Evolutionary conservation across 2,113 vertebrate genomes (phyloP).

Genomic region (Callorhinus ursinus): DNA sequence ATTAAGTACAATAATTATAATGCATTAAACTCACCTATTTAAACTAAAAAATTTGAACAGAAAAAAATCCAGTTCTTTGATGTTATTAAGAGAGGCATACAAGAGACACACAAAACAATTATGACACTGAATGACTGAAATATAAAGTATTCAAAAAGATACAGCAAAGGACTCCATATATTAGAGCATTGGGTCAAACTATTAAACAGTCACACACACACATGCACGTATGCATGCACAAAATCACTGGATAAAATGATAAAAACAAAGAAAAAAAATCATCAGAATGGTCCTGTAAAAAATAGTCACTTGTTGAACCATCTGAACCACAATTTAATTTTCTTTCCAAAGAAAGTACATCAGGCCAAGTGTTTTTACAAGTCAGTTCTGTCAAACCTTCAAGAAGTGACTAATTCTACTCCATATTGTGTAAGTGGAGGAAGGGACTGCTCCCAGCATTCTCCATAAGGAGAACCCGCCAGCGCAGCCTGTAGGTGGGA

Average conservation of each 20-base stretch:
- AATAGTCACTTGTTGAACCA: not conserved
- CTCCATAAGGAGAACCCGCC: not conserved
- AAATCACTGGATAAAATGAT: not conserved
- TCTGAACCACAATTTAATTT: not conserved
- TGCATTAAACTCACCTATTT: not conserved
- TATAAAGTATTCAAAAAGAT: not conserved
- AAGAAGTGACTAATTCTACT: not conserved
- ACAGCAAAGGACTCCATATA: not conserved
- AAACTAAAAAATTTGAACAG: not conserved
- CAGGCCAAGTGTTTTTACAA: slow-evolving; percentile 22
- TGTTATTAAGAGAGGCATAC: not conserved
- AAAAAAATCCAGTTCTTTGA: not conserved
- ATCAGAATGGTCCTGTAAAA: not conserved
- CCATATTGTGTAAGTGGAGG: not conserved
- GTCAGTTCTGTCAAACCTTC: not conserved
- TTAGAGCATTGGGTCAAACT: not conserved
- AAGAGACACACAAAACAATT: not conserved
- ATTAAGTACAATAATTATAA: not conserved
- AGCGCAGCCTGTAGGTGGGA: not conserved
- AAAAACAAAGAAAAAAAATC: not conserved
- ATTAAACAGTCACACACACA: not conserved
- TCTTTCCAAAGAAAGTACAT: not conserved
- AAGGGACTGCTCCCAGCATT: not conserved
- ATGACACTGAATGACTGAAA: not conserved
- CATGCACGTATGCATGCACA: not conserved